Base-by-base conservation (phyloP, 2,113 vertebrate species). In the Dromiciops gliroides region DNA sequence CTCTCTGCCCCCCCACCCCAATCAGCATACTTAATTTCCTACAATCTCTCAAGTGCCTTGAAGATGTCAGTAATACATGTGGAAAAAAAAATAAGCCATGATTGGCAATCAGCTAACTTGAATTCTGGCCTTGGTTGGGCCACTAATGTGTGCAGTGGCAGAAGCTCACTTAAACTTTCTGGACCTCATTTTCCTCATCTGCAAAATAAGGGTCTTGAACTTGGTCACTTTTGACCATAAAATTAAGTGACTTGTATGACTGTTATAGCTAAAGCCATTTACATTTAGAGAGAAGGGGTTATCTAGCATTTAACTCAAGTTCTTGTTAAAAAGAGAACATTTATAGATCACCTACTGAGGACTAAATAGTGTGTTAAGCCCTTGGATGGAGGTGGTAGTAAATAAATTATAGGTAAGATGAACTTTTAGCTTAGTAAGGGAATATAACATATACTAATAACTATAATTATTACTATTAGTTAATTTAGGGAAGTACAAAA, bases 81-180 rank as follows among this genome's bases (percentile, higher is more conserved):
- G 11, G 0, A 9, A 93, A 75, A 53, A 50, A n/a, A n/a, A n/a
- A n/a, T n/a, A n/a, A n/a, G n/a, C n/a, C n/a, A n/a, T n/a, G n/a
- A 25, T 91, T 50, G 48, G 89, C 12, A 50, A 3, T n/a, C 49
- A 50, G 11, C 8, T 56, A 16, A 12, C 2, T 22, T 48, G 25
- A 6, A 24, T 60, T 83, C 25, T 9, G 4, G 1, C 51, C 37
- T 26, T 1, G 2, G n/a, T 37, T 25, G 23, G 3, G 37, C n/a
- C 10, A 19, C 16, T 8, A 6, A 53, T 2, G 6, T 0, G 10
- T 50, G 0, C 22, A 52, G 44, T 47, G 1, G 14, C n/a, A 14
- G 31, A 67, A 19, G 23, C 67, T 67, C 14, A 67, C 12, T 67
- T 67, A 16, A n/a, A n/a, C n/a, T 44, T 44, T 75, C 67, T 44